A percentile compares a stretch with the other conserved stretches of the same genome.
Evolutionary conservation across 2,797 vertebrate species (phyloP).

Genomic region (Lepidocolaptes lacrymiger): DNA sequence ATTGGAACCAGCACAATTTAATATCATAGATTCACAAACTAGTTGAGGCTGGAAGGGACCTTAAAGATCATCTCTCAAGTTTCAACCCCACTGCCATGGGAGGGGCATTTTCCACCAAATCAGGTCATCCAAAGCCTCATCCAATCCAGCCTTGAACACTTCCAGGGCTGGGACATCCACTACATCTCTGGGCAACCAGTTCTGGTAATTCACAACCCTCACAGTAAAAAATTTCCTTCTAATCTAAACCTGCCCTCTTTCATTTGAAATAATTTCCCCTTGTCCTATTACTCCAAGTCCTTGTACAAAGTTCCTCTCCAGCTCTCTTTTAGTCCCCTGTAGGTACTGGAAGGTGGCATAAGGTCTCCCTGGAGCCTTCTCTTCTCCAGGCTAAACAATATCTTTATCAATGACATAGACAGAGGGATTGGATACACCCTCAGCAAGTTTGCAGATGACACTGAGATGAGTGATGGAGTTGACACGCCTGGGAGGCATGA

Average conservation of each 20-base stretch:
- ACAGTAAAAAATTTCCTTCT: background rate
- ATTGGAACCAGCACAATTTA: background rate
- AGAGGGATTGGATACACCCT: background rate
- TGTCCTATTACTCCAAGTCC: background rate
- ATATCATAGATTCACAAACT: background rate
- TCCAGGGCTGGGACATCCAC: background rate
- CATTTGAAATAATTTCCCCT: background rate
- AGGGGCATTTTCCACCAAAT: background rate
- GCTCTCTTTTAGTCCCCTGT: background rate
- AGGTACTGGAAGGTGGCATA: background rate
- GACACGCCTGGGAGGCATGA: background rate
- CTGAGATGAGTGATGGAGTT: background rate
- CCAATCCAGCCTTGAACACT: background rate
- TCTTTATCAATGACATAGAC: background rate
- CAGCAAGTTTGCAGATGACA: background rate
- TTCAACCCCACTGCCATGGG: background rate
- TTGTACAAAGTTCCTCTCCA: background rate
- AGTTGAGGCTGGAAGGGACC: rapidly evolving
- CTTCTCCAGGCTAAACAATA: background rate
- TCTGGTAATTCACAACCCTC: background rate
- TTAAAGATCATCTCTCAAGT: background rate
- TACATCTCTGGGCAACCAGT: too few species aligned
- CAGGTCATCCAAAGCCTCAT: background rate
- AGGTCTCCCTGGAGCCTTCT: background rate
- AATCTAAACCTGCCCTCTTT: background rate